Evolutionary conservation across 2,797 vertebrate species (phyloP).

Genomic region (Enteromius unitaeniatus): DNA sequence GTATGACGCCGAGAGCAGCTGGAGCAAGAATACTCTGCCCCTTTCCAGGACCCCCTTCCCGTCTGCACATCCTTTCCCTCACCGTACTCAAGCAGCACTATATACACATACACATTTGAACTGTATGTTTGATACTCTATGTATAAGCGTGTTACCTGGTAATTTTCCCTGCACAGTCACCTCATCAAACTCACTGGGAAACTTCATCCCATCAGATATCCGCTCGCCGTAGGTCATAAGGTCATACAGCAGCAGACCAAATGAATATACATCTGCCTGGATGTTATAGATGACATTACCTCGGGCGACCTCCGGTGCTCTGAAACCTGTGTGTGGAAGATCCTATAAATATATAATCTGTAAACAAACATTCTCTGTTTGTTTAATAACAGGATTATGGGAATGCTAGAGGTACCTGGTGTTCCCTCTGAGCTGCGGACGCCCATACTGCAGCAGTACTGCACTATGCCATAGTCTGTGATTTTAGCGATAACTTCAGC

Average conservation of each 20-base stretch:
- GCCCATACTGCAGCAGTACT: constrained; percentile 97
- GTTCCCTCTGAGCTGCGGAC: constrained; percentile 96
- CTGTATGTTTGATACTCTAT: too few relatives aligned
- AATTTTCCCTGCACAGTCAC: constrained; percentile 91
- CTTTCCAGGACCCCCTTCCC: too few relatives aligned
- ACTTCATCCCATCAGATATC: constrained; percentile 94
- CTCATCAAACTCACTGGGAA: constrained; percentile 98
- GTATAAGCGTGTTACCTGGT: constrained; percentile 79
- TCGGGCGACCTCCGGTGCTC: constrained; percentile 93
- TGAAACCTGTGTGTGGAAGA: constrained; percentile 81
- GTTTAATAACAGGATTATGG: background rate
- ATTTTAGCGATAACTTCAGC: constrained; percentile 94
- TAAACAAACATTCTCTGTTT: background rate
- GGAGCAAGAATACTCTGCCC: too few relatives aligned
- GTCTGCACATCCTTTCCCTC: too few relatives aligned
- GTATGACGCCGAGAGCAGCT: too few relatives aligned
- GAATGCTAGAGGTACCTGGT: constrained; percentile 79
- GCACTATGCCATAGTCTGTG: constrained; percentile 95
- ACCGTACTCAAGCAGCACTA: too few relatives aligned
- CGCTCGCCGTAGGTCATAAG: constrained; percentile 91
- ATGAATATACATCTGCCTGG: constrained; percentile 95
- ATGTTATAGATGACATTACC: constrained; percentile 97
- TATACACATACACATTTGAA: too few relatives aligned
- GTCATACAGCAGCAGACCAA: constrained; percentile 95
- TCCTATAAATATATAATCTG: background rate